Evolutionary conservation across 92 coral and sea anemone species (phyloP).

Genomic region (Phenganax stokvisi): DNA sequence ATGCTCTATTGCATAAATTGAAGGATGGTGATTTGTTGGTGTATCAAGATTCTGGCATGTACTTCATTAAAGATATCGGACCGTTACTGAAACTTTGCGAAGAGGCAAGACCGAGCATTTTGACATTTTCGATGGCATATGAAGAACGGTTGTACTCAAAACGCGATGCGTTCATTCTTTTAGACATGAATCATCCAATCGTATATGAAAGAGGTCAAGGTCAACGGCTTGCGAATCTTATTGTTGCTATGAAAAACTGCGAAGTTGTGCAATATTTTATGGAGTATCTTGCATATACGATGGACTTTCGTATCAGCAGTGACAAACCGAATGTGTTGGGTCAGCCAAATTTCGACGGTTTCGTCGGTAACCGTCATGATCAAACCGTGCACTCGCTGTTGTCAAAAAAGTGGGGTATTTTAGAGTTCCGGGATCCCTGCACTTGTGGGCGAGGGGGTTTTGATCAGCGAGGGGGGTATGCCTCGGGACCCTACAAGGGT

Average conservation of each 20-base stretch:
- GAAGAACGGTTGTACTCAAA: background rate
- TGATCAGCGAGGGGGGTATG: background rate
- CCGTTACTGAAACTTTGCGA: conserved; percentile 11
- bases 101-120: background rate
- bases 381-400: conserved; percentile 27
- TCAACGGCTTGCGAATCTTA: background rate
- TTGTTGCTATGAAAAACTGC: conserved; percentile 21
- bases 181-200: conserved; percentile 8
- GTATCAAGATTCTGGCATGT: conserved; percentile 19
- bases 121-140: background rate
- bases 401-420: conserved; percentile 26
- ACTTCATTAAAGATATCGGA: background rate
- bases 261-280: conserved; percentile 10
- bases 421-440: conserved; percentile 15
- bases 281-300: conserved; percentile 19
- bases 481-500: background rate
- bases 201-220: background rate
- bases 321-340: conserved; percentile 8
- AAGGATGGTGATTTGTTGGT: conserved; percentile 17
- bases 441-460: background rate
- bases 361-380: conserved; percentile 15
- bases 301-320: background rate
- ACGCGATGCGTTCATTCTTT: conserved; percentile 10
- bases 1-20: conserved; percentile 2
- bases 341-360: conserved; percentile 4